Evolutionary conservation across 2,797 vertebrate species (phyloP), one percentile per base, ranked within the genome.

Genomic region (Mormyrus proboscirostris): DNA sequence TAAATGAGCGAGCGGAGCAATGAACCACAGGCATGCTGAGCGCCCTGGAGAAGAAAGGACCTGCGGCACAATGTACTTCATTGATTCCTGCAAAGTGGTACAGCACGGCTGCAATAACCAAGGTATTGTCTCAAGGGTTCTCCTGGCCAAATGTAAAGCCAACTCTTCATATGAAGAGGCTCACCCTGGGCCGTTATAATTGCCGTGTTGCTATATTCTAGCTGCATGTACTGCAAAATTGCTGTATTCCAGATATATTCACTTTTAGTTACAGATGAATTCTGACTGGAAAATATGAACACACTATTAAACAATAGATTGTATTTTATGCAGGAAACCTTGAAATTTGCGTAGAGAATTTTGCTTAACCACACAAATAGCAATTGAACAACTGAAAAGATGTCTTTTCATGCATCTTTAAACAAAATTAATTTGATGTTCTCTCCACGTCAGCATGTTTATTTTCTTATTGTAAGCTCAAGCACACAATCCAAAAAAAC

Each of bases 21-120:
- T 84, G 57, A 87, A 14, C 14, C 84, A 87, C 38, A n/a, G n/a
- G 73, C 16, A 41, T 25, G 25, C 41, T 69, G 41, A 0, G 12
- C 7, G 33, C 69, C 57, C 44, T 59, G 22, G 16, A 44, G 79
- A 51, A 41, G 29, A 50, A 14, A 25, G 22, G 22, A 44, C 41
- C 38, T 29, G 59, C 47, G n/a, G 29, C 50, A n/a, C 9, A 25
- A 6, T 82, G 50, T 29, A 82, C 51, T 38, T 44, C 50, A 55
- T 51, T n/a, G 22, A 41, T 55, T 88, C 50, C 65, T 88, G 69
- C 69, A 88, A 29, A 38, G 85, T 53, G 51, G 85, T 86, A 57
- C 29, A 38, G 41, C 49, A 53, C 51, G 4, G 25, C 6, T 41
- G 85, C 85, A 53, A 57, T 86, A 86, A 55, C 33, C 14, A 53